phyloP scores from a whole-genome alignment of 2,888 invertebrate species.

The Acanthosepion lycidas region DNA sequence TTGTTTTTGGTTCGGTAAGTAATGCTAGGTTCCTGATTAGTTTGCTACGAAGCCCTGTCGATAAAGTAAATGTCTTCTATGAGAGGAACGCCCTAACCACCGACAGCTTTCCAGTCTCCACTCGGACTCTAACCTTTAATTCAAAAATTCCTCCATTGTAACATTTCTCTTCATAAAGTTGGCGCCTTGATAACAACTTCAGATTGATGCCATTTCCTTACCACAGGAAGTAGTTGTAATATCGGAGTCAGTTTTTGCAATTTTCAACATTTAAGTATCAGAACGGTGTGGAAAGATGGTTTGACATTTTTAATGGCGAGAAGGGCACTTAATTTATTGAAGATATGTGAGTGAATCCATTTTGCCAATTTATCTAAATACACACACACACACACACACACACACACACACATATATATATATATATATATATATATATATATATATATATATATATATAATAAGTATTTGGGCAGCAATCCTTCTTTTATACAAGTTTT shows the following conservation, averaged over 20 bases:
- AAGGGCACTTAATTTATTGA: background rate
- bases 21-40: conserved; percentile 8
- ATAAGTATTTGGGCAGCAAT: no score
- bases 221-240: background rate
- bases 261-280: background rate
- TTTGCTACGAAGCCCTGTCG: background rate
- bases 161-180: background rate
- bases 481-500: no score
- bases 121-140: background rate
- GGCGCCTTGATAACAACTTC: background rate
- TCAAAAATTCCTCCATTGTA: background rate
- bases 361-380: background rate
- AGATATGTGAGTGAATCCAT: background rate
- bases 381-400: no score
- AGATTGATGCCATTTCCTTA: background rate
- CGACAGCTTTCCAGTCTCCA: background rate
- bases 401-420: no score
- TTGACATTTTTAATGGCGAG: background rate
- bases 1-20: conserved; percentile 33
- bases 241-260: background rate
- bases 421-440: no score
- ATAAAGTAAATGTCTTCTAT: background rate
- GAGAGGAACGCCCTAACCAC: background rate
- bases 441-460: no score
- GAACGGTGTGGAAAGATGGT: background rate